Conservation (phyloP, 2,797 vertebrate genomes). For the Sebastes taczanowskii region DNA sequence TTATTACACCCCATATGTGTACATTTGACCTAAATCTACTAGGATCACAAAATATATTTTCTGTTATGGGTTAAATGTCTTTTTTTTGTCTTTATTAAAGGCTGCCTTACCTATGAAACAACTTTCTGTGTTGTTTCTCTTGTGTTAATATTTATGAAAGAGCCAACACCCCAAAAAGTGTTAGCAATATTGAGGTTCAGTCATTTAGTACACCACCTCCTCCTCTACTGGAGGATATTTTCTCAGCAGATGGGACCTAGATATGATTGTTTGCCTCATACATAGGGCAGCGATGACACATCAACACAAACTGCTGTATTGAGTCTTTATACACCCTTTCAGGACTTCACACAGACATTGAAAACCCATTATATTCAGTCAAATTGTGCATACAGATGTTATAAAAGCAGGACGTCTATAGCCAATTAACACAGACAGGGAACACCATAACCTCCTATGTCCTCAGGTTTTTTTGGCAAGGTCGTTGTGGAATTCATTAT, state of each 20-base stretch:
- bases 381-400: neutral
- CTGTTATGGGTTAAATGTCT: neutral
- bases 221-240: neutral
- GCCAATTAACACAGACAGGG: constrained; percentile 19
- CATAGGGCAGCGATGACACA: neutral
- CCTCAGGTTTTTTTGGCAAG: constrained; percentile 28
- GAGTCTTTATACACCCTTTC: neutral
- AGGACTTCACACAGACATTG: neutral
- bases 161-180: neutral
- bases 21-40: neutral
- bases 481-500: constrained; percentile 51
- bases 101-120: neutral
- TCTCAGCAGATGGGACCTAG: neutral
- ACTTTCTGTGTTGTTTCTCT: neutral
- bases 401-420: neutral
- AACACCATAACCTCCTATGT: neutral
- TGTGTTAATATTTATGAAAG: neutral
- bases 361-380: neutral
- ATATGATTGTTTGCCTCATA: constrained; percentile 9
- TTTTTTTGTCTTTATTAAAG: neutral
- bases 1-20: neutral
- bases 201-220: neutral
- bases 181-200: neutral
- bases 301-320: neutral
- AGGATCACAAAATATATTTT: neutral